Base-by-base conservation (phyloP, 2,113 vertebrate genomes). In the Labeo rohita region DNA sequence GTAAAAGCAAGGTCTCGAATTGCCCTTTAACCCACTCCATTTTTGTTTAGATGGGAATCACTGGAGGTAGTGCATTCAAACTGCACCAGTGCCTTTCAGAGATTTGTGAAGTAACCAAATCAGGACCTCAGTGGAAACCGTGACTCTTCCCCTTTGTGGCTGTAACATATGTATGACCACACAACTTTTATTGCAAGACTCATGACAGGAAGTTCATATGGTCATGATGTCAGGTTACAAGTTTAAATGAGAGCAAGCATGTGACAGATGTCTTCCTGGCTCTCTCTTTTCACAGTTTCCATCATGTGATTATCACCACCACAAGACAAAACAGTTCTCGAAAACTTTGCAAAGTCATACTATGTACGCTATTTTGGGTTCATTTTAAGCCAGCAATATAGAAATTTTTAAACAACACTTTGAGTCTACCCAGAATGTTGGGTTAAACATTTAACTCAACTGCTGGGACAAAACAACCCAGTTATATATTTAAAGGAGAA, bases 341-440 rank as follows among this genome's bases (percentile, higher is more conserved):
- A 16, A 90, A 90, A 80, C 89, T 72, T 82, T 59, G 39, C 78
- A 65, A 72, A 13, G 80, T 77, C 56, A 61, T 61, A 39, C 39
- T 39, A 28, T 28, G 28, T 28, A 28, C 28, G 28, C 28, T 28
- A 28, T 28, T 28, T 28, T 28, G 28, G 28, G 28, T 28, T 28
- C 28, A 28, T 28, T 28, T 28, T 28, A 28, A 28, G 28, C 28
- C 28, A 28, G 28, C 28, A 28, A 28, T 28, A 28, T 28, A 28
- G 28, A 1, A 28, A 28, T 28, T 28, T 28, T 28, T 28, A 28
- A 28, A 28, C 28, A 28, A 28, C 28, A 28, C n/a, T 28, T 28
- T 28, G 28, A 1, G 28, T 28, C 28, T 28, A 28, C 28, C 28
- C 28, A 28, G 28, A 28, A 28, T 28, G 28, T 28, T 28, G 28